phyloP scores from a whole-genome alignment of 1,140 invertebrate genomes.

The Drosophila dunni region DNA sequence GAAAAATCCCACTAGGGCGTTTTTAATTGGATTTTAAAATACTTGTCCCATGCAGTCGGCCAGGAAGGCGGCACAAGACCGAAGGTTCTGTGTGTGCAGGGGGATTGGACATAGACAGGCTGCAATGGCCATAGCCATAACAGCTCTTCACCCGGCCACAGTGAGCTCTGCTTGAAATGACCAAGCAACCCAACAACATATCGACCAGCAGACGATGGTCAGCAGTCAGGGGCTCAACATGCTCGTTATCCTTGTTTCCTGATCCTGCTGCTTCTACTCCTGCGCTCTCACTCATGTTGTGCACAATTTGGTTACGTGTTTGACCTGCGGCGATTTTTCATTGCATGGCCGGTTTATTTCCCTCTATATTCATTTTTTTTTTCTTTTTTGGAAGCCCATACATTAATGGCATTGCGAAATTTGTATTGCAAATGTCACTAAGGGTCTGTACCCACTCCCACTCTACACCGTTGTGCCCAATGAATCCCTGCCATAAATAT shows the following conservation, averaged over 20 bases:
- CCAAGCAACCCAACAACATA: slow-evolving; percentile 61
- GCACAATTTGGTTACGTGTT: slow-evolving; percentile 82
- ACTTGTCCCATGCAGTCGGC: slow-evolving; percentile 77
- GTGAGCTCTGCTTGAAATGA: slow-evolving; percentile 35
- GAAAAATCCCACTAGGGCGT: slow-evolving; percentile 77
- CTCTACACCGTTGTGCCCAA: background rate
- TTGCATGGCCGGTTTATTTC: slow-evolving; percentile 58
- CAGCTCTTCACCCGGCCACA: slow-evolving; percentile 6
- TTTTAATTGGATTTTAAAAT: slow-evolving; percentile 84
- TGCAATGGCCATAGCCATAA: slow-evolving; percentile 52
- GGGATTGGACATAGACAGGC: slow-evolving; percentile 23
- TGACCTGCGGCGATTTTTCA: slow-evolving; percentile 81
- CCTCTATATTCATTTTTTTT: no score
- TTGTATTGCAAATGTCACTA: slow-evolving; percentile 74
- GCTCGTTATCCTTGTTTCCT: slow-evolving; percentile 82
- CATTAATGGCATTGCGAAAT: slow-evolving; percentile 74
- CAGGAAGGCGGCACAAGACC: slow-evolving; percentile 24
- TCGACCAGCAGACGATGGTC: slow-evolving; percentile 63
- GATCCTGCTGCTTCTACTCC: slow-evolving; percentile 54
- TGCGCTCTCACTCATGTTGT: slow-evolving; percentile 28
- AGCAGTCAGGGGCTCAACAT: slow-evolving; percentile 71
- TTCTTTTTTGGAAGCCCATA: slow-evolving; percentile 52
- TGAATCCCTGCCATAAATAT: slow-evolving; percentile 52
- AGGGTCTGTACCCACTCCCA: slow-evolving; percentile 11
- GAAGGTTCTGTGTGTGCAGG: background rate